Base-by-base conservation (phyloP, 2,888 invertebrate genomes). In the Quadriops clusia region DNA sequence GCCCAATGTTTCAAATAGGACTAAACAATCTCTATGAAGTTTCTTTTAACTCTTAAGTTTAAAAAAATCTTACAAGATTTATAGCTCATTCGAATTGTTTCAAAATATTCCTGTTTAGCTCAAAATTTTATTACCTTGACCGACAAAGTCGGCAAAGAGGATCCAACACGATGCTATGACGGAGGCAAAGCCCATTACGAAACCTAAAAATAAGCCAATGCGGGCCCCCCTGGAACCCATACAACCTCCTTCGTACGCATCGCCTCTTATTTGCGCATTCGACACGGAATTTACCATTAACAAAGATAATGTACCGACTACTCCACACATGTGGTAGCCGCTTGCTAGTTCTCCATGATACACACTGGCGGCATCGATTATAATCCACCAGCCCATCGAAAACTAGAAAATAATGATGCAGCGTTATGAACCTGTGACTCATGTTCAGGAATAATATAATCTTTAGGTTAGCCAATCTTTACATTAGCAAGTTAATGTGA, bases 221-320 rank as follows among this genome's bases (percentile, higher is more conserved):
- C 90, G 74, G 1, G 94, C 82, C 34, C 90, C 90, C 46, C 86
- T 76, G 1, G 86, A 77, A 1, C 90, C 91, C 54, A 87, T 64
- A 52, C 85, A 86, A 0, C 89, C 89, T 1, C 77, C 83, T 8
- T 80, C 77, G 56, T 82, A 87, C 0, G 77, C 70, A 54, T 89
- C 87, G 10, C 82, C 89, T 42, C 82, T 67, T 11, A 89, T 84
- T 69, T 93, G 91, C 31, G 89, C 84, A 66, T 94, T 95, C 6
- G 93, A 86, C 1, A 98, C 91, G 2, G 89, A 80, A 62, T 98
- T 98, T 17, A 98, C 85, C 95, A 98, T 94, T 43, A 97, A 74
- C 36, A 98, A 72, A 9, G 95, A 93, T 32, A 98, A 48, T 1
- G 95, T 94, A 11, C 89, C 90, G 58, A 95, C 78, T 27, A 94